phyloP scores from a whole-genome alignment of 2,888 invertebrate genomes.

The Cryptosula pallasiana region DNA sequence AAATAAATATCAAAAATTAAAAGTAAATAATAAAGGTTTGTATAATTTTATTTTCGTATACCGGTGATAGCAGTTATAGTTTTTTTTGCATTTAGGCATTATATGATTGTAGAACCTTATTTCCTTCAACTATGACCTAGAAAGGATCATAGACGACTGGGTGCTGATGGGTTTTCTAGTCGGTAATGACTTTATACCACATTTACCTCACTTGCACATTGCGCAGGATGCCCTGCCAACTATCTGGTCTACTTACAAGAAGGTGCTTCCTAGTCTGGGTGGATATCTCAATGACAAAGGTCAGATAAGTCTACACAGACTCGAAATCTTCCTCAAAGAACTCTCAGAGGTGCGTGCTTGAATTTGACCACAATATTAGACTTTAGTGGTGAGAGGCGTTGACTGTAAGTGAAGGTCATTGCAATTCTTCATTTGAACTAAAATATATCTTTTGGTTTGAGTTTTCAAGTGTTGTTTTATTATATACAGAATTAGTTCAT shows the following conservation, averaged over 20 bases:
- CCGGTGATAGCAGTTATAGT: not conserved
- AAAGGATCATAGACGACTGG: slow-evolving; percentile 95
- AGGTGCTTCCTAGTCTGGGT: slow-evolving; percentile 75
- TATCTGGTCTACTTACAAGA: slow-evolving; percentile 81
- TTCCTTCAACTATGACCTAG: slow-evolving; percentile 73
- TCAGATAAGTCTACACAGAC: slow-evolving; percentile 71
- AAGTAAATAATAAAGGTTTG: too few relatives aligned
- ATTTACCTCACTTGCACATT: slow-evolving; percentile 91
- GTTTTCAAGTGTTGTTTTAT: too few relatives aligned
- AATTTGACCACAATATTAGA: too few relatives aligned
- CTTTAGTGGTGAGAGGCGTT: too few relatives aligned
- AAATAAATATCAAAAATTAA: too few relatives aligned
- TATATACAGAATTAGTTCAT: too few relatives aligned
- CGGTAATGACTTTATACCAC: slow-evolving; percentile 93
- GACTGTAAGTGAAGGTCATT: too few relatives aligned
- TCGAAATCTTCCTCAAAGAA: slow-evolving; percentile 67
- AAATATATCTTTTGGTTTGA: too few relatives aligned
- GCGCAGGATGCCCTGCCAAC: slow-evolving; percentile 79
- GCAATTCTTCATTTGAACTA: too few relatives aligned
- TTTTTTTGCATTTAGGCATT: not conserved
- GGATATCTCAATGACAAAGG: slow-evolving; percentile 93
- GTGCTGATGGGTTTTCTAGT: slow-evolving; percentile 93
- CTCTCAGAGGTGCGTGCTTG: slow-evolving; percentile 48
- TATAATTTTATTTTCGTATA: not conserved
- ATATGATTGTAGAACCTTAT: not conserved